Percentiles rank a stretch among this genome's conserved stretches.
phyloP scores from a whole-genome alignment of 2,113 vertebrate genomes.

The human region DNA sequence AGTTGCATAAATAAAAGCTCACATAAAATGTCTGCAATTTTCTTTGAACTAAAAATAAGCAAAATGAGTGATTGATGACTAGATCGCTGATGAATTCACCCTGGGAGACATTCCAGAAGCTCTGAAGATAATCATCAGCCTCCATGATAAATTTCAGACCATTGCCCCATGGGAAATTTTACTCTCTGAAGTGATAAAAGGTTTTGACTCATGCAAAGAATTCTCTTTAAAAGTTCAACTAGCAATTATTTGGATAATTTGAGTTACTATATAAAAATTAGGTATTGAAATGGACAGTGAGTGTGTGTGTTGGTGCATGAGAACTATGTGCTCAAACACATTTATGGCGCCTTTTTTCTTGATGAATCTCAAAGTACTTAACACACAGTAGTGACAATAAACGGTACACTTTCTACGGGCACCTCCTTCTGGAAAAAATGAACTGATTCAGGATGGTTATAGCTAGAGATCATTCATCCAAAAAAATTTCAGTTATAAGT shows the following conservation, averaged over 20 bases:
- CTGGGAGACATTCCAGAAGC: not conserved
- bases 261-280: not conserved
- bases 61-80: slow-evolving; percentile 72
- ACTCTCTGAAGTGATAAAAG: slow-evolving; percentile 9
- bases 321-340: not conserved
- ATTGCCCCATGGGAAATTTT: not conserved
- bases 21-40: slow-evolving; percentile 71
- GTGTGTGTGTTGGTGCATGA: not conserved
- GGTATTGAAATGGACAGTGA: not conserved
- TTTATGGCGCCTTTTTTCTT: not conserved
- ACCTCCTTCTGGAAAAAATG: not conserved
- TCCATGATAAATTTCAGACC: not conserved
- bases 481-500: not conserved
- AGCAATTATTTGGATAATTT: not conserved
- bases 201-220: not conserved
- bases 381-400: not conserved
- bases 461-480: not conserved
- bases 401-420: not conserved
- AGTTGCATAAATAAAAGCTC: slow-evolving; percentile 60
- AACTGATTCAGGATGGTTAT: not conserved
- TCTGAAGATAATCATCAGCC: slow-evolving; percentile 4
- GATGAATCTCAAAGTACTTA: not conserved
- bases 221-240: not conserved
- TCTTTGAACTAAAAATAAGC: slow-evolving; percentile 76
- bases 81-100: slow-evolving; percentile 71